phyloP scores from a whole-genome alignment of 2,888 invertebrate genomes.

The Pyrrhosoma nymphula region DNA sequence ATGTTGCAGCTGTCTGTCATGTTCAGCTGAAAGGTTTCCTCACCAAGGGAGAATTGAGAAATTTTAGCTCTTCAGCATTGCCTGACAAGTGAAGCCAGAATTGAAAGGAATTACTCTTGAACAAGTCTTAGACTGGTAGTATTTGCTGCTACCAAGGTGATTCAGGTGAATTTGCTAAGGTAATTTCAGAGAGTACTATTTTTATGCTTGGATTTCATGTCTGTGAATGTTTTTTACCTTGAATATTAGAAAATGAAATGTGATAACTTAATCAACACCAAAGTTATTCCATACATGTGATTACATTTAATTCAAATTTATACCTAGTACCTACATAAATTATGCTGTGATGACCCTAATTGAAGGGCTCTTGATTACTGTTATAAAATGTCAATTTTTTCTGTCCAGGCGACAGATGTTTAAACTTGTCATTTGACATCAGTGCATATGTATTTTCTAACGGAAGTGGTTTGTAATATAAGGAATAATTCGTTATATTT shows the following conservation, averaged over 20 bases:
- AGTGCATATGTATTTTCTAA: neutral
- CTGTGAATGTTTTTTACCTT: neutral
- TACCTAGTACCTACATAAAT: neutral
- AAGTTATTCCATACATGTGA: neutral
- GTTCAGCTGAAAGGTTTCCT: neutral
- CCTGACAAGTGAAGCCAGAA: neutral
- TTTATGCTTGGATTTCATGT: conserved; percentile 16
- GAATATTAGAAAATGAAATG: neutral
- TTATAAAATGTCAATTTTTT: neutral
- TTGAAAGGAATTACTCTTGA: neutral
- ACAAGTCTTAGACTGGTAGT: neutral
- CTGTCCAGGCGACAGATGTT: neutral
- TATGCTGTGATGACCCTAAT: neutral
- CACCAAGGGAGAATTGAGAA: neutral
- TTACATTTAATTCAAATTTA: neutral
- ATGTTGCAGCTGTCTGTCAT: neutral
- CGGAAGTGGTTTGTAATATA: neutral
- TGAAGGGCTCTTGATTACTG: neutral
- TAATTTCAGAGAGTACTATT: neutral
- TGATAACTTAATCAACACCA: neutral
- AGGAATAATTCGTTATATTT: neutral
- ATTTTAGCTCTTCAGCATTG: neutral
- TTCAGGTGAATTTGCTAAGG: conserved; percentile 7
- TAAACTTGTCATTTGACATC: neutral
- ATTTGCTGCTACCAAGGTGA: neutral